phyloP scores from a whole-genome alignment of 2,888 invertebrate species.

The Macrostomum cliftonense region DNA sequence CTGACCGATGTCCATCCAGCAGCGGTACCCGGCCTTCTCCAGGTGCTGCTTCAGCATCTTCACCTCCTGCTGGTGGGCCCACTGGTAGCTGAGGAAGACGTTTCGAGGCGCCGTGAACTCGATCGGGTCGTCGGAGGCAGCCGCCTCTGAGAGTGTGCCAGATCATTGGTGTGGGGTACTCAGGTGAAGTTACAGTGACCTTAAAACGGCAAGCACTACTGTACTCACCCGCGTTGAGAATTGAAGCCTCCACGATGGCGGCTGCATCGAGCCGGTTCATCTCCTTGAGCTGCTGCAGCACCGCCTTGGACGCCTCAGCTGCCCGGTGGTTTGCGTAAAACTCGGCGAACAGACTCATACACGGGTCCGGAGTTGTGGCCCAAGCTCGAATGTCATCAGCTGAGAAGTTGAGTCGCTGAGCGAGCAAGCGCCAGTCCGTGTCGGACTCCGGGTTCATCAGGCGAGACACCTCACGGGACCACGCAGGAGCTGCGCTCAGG shows the following conservation, averaged over 20 bases:
- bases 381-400: constrained; percentile 27
- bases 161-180: not conserved
- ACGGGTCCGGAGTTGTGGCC: constrained; percentile 29
- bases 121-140: constrained; percentile 17
- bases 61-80: constrained; percentile 29
- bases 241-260: constrained; percentile 25
- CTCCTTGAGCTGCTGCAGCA: constrained; percentile 25
- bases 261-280: constrained; percentile 27
- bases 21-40: constrained; percentile 26
- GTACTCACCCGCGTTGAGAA: constrained; percentile 17
- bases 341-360: constrained; percentile 28
- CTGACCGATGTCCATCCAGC: constrained; percentile 35
- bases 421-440: constrained; percentile 30
- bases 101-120: constrained; percentile 16
- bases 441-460: constrained; percentile 23
- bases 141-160: constrained; percentile 14
- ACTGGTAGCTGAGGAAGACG: constrained; percentile 28
- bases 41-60: constrained; percentile 25
- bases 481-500: constrained; percentile 27
- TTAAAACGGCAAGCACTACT: not conserved
- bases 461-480: constrained; percentile 27
- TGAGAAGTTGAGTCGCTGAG: constrained; percentile 26
- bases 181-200: too few relatives aligned
- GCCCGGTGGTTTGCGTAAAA: constrained; percentile 31
- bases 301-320: constrained; percentile 22